Evolutionary conservation across 2,888 invertebrate species (phyloP), one percentile per base, ranked within the genome.

Genomic region (Gandaritis pyraliata): DNA sequence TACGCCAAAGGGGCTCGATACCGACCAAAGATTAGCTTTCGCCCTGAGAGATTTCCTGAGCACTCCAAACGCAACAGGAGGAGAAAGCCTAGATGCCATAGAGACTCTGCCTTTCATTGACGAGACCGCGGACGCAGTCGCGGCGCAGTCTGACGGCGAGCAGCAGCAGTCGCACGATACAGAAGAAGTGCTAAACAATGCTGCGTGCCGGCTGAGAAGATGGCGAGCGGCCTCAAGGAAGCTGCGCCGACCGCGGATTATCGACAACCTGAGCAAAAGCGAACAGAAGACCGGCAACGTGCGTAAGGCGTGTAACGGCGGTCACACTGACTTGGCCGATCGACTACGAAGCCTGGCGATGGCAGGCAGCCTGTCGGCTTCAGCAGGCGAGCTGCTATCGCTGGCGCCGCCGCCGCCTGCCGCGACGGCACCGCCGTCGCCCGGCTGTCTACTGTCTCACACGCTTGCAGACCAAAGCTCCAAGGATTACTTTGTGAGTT

Each of bases 151-250:
- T 30, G 90, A 87, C 43, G 90, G 83, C 49, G 91, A 90, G 60
- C 82, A 76, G 38, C 73, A 75, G 49, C 79, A 73, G 51, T 72
- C 68, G 53, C 84, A 82, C 12, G 90, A 86, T 30, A 85, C 90
- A 0, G 87, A 88, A 10, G 90, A 88, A 64, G 85, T 87, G 61
- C 72, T 87, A 41, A 89, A 87, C 73, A 92, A 88, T 69, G 90
- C 90, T 1, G 92, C 90, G 38, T 90, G 93, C 69, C 86, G 93
- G 57, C 79, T 93, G 74, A 86, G 90, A 66, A 79, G 92, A 49
- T 92, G 93, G 85, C 89, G 92, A 39, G 93, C 93, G 48, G 88
- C 93, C 2, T 89, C 93, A 13, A 82, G 93, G 49, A 91, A 93
- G 72, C 81, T 93, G 38, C 87, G 91, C 1, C 88, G 83, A 70